Conservation (phyloP, 2,888 invertebrate species). For the Oxytorus armatus region DNA sequence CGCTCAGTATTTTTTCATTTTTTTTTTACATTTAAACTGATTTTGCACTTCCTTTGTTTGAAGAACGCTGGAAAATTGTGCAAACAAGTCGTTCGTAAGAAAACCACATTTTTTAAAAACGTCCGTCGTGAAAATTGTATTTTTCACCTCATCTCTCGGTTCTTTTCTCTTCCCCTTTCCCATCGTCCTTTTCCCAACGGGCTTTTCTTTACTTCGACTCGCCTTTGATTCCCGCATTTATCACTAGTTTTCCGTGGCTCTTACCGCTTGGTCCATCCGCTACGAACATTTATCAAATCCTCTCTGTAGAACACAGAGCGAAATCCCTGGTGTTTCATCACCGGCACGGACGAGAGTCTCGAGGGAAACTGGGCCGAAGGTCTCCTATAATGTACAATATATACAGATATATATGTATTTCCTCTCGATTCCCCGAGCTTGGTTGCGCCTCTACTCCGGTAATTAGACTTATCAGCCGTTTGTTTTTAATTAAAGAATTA, state of each 20-base stretch:
- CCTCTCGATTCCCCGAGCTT: neutral
- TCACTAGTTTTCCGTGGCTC: conserved; percentile 29
- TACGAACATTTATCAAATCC: conserved; percentile 58
- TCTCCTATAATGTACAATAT: neutral
- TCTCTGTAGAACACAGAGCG: conserved; percentile 7
- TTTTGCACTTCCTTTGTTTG: no score
- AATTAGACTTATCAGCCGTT: conserved; percentile 64
- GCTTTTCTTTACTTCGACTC: neutral
- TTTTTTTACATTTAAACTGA: no score
- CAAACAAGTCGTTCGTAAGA: no score
- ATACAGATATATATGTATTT: neutral
- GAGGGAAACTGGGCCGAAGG: conserved; percentile 12
- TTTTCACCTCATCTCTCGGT: conserved; percentile 7
- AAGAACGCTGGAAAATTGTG: no score
- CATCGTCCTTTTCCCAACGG: neutral
- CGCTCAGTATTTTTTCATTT: no score
- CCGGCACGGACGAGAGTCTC: conserved; percentile 21
- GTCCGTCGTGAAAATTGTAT: conserved; percentile 26
- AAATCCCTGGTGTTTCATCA: conserved; percentile 53
- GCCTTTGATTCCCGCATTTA: conserved; percentile 43
- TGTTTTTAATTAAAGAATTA: conserved; percentile 70
- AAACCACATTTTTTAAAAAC: no score
- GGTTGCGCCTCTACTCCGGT: conserved; percentile 27
- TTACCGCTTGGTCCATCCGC: conserved; percentile 18
- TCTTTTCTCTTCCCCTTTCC: conserved; percentile 1